Evolutionary conservation across 2,888 invertebrate species (phyloP).

Genomic region (Invenusta paracnida): DNA sequence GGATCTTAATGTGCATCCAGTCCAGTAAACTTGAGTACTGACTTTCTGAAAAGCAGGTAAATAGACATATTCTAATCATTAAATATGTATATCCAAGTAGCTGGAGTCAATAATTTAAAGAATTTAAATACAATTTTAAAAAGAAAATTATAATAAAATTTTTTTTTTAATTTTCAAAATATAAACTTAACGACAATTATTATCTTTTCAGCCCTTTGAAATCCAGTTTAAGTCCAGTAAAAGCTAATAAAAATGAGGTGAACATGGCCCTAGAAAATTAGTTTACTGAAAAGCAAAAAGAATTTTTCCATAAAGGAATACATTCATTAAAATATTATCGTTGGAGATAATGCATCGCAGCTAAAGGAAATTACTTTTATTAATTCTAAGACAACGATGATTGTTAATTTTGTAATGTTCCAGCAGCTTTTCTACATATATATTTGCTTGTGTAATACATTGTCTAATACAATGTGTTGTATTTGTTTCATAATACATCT

Average conservation of each 20-base stretch:
- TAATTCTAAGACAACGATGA: not conserved
- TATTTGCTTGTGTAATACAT: not conserved
- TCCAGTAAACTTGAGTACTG: too few species aligned
- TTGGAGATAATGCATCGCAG: not conserved
- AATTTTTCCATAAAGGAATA: not conserved
- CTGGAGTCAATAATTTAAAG: too few species aligned
- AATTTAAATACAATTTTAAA: too few species aligned
- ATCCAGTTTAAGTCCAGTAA: not conserved
- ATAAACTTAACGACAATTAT: not conserved
- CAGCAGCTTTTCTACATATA: not conserved
- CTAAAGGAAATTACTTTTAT: not conserved
- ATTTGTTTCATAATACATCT: not conserved
- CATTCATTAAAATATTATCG: not conserved
- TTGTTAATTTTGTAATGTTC: not conserved
- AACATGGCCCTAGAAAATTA: not conserved
- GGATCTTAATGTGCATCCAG: too few species aligned
- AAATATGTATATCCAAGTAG: too few species aligned
- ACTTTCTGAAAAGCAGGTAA: too few species aligned
- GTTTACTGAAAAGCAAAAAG: not conserved
- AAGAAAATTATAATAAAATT: too few species aligned
- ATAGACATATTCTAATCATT: too few species aligned
- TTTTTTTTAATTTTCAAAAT: too few species aligned
- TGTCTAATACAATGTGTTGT: not conserved
- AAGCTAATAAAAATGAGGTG: not conserved
- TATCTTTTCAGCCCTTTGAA: not conserved